Evolutionary conservation across 2,113 vertebrate genomes (phyloP), one percentile per base, ranked within the genome.

Genomic region (Burhinus oedicnemus): DNA sequence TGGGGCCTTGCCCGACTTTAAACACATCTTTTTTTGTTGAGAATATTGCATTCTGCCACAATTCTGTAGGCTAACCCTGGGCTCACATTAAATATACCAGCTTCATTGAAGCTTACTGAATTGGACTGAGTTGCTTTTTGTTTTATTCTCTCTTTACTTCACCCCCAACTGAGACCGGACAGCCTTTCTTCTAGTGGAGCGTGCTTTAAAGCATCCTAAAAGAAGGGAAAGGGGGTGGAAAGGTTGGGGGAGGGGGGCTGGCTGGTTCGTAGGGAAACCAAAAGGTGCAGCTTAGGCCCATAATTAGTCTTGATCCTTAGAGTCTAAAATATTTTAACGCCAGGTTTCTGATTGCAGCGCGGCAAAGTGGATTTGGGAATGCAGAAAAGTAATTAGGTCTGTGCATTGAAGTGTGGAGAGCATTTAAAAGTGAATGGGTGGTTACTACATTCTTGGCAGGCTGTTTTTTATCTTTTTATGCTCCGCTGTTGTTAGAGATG

Each of bases 401-500:
- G 99, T 99, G 98, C 99, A 99, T 65, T 99, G 98, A 99, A 99
- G 99, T 99, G 99, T 99, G 98, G 98, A 98, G 98, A 99, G 98
- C 98, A 99, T 99, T 99, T 99, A 98, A 99, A 99, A 99, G 99
- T 99, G 99, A 99, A 99, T 99, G 98, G 98, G 98, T 99, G 98
- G 98, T 98, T 98, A 98, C 98, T 99, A 98, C 98, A 98, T 99
- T 99, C 99, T 99, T 98, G 98, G 98, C 97, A 98, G 98, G 97
- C 98, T 98, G 97, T 97, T 98, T 98, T 99, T 98, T 98, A 98
- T 99, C 99, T 99, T 99, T 99, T 99, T 98, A 98, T 98, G 98
- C 98, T 98, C 97, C 74, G 86, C 98, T 98, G 98, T 99, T 99
- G 99, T 99, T 99, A 98, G 98, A 99, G 98, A 98, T 99, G 99